phyloP scores from a whole-genome alignment of 2,113 vertebrate species.

The Hydrochoerus hydrochaeris region DNA sequence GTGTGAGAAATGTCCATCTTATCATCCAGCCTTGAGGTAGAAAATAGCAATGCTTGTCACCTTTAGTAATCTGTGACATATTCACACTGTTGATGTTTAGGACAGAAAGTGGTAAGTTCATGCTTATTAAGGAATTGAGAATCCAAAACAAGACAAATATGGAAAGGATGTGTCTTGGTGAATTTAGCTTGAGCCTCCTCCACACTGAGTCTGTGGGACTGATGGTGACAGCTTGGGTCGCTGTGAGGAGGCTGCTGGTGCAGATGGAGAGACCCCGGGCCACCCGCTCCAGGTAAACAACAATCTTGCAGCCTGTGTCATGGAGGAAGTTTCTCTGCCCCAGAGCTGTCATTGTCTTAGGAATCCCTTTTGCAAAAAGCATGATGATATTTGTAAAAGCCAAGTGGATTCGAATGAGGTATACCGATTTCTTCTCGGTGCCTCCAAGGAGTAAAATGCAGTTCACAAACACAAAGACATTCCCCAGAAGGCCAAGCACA shows the following conservation, averaged over 20 bases:
- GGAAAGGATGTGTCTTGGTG: neutral
- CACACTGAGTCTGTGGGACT: neutral
- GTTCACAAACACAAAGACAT: neutral
- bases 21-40: neutral
- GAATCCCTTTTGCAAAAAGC: neutral
- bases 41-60: neutral
- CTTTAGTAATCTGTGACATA: neutral
- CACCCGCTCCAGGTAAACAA: neutral
- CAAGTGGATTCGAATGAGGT: conserved; percentile 28
- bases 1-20: neutral
- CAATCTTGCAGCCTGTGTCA: neutral
- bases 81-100: neutral
- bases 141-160: neutral
- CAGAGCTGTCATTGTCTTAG: neutral
- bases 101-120: neutral
- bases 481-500: neutral
- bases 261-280: neutral
- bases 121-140: neutral
- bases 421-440: neutral
- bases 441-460: neutral
- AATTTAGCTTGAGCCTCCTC: neutral
- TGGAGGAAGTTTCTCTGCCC: neutral
- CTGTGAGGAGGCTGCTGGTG: neutral
- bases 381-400: neutral
- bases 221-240: neutral